These are phyloP conservation scores for Macrobrachium nipponense DNA, from an alignment of 1,140 invertebrate genomes.

Conservation along the genomic window DNA sequence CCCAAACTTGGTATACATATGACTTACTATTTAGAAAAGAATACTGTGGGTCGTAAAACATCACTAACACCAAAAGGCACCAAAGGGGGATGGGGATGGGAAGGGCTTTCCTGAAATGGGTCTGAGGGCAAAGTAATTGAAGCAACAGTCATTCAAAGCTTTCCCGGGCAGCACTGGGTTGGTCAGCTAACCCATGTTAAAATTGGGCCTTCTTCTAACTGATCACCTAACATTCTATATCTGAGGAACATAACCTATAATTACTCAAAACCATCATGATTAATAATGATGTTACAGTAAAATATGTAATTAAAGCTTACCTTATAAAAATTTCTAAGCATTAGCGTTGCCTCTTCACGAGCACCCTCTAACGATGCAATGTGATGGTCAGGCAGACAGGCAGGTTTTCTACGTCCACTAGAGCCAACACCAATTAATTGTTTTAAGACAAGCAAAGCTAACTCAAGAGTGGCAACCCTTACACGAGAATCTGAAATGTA, in stretches of 20 bases:
- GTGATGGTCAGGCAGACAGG: constrained; percentile 75
- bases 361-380: constrained; percentile 81
- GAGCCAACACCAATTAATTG: constrained; percentile 71
- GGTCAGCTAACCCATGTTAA: no score
- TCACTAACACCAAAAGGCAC: no score
- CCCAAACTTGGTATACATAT: no score
- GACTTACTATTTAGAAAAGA: no score
- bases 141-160: no score
- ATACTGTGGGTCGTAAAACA: no score
- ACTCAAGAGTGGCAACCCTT: constrained; percentile 90
- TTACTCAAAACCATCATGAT: not conserved
- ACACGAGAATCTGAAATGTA: constrained; percentile 76
- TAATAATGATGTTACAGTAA: constrained; percentile 3
- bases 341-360: constrained; percentile 85
- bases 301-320: constrained; percentile 66
- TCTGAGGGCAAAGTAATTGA: no score
- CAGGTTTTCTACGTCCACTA: constrained; percentile 67
- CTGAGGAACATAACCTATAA: not conserved
- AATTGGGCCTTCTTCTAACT: no score
- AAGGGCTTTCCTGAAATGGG: no score
- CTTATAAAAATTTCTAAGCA: constrained; percentile 94
- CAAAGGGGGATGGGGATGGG: no score
- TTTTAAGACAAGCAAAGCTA: constrained; percentile 83
- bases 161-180: no score
- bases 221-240: no score